phyloP scores from a whole-genome alignment of 2,113 vertebrate species.

The Halichoerus grypus region DNA sequence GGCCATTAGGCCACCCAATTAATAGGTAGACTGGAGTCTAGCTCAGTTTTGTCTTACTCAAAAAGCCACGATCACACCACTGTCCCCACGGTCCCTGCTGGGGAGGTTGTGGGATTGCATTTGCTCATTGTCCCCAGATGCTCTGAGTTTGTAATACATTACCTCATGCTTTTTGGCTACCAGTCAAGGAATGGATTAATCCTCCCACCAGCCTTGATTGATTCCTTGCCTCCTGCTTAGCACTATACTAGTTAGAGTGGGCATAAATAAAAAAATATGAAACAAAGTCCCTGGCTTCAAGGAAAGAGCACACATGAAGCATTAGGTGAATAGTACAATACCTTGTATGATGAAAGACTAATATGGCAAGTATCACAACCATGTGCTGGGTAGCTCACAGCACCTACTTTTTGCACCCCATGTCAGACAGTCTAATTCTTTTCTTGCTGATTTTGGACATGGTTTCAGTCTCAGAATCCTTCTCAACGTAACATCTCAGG shows the following conservation, averaged over 20 bases:
- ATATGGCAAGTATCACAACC: accelerated
- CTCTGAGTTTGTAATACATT: constrained; percentile 39
- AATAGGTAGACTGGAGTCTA: not conserved
- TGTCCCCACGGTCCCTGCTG: not conserved
- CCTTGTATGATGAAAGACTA: not conserved
- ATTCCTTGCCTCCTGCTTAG: constrained; percentile 35
- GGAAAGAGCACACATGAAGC: not conserved
- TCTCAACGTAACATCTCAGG: not conserved
- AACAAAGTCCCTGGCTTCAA: not conserved
- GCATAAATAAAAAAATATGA: not conserved
- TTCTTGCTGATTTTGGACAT: not conserved
- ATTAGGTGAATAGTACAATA: not conserved
- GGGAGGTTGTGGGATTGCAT: not conserved
- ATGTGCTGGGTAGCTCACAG: not conserved
- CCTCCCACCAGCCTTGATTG: constrained; percentile 18
- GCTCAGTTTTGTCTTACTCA: not conserved
- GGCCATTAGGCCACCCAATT: not conserved
- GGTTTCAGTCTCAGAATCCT: not conserved
- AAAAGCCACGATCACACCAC: not conserved
- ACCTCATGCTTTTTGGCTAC: constrained; percentile 71
- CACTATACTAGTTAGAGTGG: not conserved
- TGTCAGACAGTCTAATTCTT: not conserved
- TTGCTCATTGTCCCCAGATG: constrained; percentile 51
- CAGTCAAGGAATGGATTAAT: constrained; percentile 63
- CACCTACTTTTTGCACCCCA: accelerated